Evolutionary conservation across 2,797 vertebrate species (phyloP), one percentile per base, ranked within the genome.

Genomic region (Helostoma temminkii): DNA sequence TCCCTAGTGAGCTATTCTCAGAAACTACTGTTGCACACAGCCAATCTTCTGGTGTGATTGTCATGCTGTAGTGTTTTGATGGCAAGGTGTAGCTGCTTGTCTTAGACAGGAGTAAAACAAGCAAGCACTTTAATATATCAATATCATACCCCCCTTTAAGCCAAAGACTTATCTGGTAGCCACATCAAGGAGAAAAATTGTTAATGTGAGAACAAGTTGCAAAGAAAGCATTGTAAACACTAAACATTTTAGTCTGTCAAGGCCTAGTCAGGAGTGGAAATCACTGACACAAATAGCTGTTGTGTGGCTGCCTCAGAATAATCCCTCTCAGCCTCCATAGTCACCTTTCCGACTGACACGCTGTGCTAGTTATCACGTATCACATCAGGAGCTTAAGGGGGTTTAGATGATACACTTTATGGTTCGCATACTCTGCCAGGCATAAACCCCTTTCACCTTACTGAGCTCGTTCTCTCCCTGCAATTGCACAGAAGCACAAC

Each of bases 201-300:
- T 66, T 76, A 86, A 89, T 84, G 74, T 46, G 76, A 71, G 63
- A 83, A 82, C 79, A 81, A 79, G 85, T 77, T 85, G 70, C 66
- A 70, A 65, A 71, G 76, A 82, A 83, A 85, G 76, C 78, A 72
- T 78, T 71, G 85, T 87, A 87, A 90, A 89, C 86, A 82, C 74
- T 37, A 80, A 85, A 88, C 78, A 88, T 91, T 89, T 91, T 60
- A 88, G 86, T 79, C 89, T 90, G 91, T 91, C 89, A 92, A 63
- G 30, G 10, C 52, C 55, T 34, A 65, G 73, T 69, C 76, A 77
- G 53, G 61, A 80, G 83, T 80, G 85, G 71, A 89, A 92, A 90
- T 92, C 85, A 76, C 74, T 84, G 90, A 91, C 90, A 91, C 90
- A 92, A 92, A 91, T 88, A 84, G 88, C 87, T 88, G 87, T 89